These are phyloP conservation scores for Melanotaenia maccullochi DNA, from an alignment of 2,797 vertebrate genomes.

Conservation along the genomic window DNA sequence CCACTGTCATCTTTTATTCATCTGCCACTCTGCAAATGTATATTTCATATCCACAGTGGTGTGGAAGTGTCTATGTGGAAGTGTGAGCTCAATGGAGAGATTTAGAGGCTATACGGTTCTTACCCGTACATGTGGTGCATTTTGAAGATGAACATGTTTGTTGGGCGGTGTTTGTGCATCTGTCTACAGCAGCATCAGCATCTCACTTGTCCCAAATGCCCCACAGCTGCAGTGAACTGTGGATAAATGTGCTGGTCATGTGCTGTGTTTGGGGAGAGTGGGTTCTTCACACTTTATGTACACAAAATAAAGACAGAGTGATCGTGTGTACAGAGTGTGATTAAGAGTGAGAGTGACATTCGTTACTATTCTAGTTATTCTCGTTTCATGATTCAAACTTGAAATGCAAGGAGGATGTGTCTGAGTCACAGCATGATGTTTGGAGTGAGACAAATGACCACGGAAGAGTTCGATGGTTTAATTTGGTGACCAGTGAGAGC, in stretches of 20 bases:
- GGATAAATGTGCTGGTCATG: slow-evolving; percentile 12
- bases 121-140: background rate
- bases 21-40: slow-evolving; percentile 52
- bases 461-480: slow-evolving; percentile 40
- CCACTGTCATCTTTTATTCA: slow-evolving; percentile 69
- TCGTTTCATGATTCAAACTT: background rate
- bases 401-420: background rate
- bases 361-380: background rate
- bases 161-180: background rate
- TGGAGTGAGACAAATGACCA: slow-evolving; percentile 29
- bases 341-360: background rate
- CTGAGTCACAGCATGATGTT: slow-evolving; percentile 1
- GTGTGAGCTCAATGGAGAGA: slow-evolving; percentile 13
- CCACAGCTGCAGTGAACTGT: slow-evolving; percentile 20
- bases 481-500: slow-evolving; percentile 64
- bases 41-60: slow-evolving; percentile 51
- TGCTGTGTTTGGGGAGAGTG: background rate
- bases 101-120: background rate
- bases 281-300: too few relatives aligned
- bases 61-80: slow-evolving; percentile 26
- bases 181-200: slow-evolving; percentile 1
- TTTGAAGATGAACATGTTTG: background rate
- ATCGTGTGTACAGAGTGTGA: background rate
- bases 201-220: slow-evolving; percentile 10
- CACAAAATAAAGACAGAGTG: too few relatives aligned